Conservation (phyloP, 2,888 invertebrate genomes). For the Oeneis ivallda region DNA sequence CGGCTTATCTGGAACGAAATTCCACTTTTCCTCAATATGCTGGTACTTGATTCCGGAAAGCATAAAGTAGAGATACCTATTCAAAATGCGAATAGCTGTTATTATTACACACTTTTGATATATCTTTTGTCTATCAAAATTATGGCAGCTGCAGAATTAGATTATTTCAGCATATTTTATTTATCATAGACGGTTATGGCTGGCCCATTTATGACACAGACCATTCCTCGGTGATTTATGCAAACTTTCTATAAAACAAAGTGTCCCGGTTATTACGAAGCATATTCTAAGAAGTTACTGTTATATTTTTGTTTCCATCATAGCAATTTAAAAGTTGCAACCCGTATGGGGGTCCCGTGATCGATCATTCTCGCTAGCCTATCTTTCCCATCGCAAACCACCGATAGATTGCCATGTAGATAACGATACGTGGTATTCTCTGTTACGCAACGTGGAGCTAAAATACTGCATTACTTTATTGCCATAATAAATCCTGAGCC, state of each 20-base stretch:
- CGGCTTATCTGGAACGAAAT: background rate
- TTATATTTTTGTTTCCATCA: background rate
- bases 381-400: slow-evolving; percentile 27
- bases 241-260: background rate
- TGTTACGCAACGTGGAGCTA: slow-evolving; percentile 30
- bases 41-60: background rate
- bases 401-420: slow-evolving; percentile 34
- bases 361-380: slow-evolving; percentile 27
- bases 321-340: slow-evolving; percentile 11
- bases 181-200: too few relatives aligned
- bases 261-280: background rate
- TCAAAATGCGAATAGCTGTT: too few relatives aligned
- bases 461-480: slow-evolving; percentile 39
- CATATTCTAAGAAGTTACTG: background rate
- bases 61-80: background rate
- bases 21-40: background rate
- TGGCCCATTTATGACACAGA: too few relatives aligned
- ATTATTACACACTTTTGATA: too few relatives aligned
- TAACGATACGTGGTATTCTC: slow-evolving; percentile 30
- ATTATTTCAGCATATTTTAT: too few relatives aligned
- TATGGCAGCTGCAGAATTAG: too few relatives aligned
- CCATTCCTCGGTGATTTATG: background rate
- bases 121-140: too few relatives aligned
- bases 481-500: slow-evolving; percentile 36
- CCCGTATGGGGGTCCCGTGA: slow-evolving; percentile 6